These are phyloP conservation scores for Vanessa cardui DNA, from an alignment of 2,888 invertebrate species.

Conservation along the genomic window DNA sequence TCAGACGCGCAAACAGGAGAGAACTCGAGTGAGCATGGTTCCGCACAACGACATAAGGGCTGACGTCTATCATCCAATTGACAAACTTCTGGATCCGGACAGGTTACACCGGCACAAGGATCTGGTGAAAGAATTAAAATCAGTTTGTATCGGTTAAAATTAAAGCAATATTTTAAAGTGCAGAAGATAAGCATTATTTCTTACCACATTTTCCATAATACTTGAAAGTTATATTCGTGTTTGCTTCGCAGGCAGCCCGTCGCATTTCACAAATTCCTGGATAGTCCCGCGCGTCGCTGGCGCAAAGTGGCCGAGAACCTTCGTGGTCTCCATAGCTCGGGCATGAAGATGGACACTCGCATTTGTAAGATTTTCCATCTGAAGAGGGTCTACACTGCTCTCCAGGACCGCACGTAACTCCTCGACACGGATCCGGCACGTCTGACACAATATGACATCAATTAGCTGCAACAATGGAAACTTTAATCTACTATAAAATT, in stretches of 20 bases:
- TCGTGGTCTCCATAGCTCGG: constrained; percentile 92
- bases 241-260: constrained; percentile 88
- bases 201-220: constrained; percentile 94
- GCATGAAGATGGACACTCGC: constrained; percentile 90
- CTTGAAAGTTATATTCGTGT: constrained; percentile 89
- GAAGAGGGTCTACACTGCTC: constrained; percentile 86
- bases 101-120: constrained; percentile 91
- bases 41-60: constrained; percentile 91
- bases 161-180: neutral
- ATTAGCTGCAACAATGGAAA: constrained; percentile 46
- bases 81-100: constrained; percentile 92
- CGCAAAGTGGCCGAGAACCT: constrained; percentile 91
- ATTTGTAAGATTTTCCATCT: constrained; percentile 88
- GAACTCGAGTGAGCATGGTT: constrained; percentile 90
- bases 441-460: constrained; percentile 58
- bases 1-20: constrained; percentile 90
- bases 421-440: constrained; percentile 88
- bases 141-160: neutral
- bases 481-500: constrained; percentile 39
- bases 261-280: constrained; percentile 93
- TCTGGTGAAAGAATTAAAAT: constrained; percentile 67
- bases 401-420: constrained; percentile 90
- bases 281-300: constrained; percentile 92
- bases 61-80: constrained; percentile 90
- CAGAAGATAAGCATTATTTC: no score